Base-by-base conservation (phyloP, 2,888 invertebrate genomes). In the Himalopsyche anomala region DNA sequence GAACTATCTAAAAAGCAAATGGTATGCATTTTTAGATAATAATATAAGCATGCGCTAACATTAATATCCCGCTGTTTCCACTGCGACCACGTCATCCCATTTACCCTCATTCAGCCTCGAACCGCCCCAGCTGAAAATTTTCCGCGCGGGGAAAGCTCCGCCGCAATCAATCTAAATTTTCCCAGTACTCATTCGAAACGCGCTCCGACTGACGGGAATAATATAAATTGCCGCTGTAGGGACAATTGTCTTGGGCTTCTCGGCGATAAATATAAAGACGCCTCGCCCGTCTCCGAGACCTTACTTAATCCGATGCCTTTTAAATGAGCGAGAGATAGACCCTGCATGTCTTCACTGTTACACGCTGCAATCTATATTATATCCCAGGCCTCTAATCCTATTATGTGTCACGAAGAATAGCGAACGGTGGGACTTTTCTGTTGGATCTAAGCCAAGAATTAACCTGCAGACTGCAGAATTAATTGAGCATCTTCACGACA, bases 341-440 rank as follows among this genome's bases (percentile, higher is more conserved):
- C 45, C 82, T 80, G 74, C 79, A 42, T 56, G 85, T 80, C 40
- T 82, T 82, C 79, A 12, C 82, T 85, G 38, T 9, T 51, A 19
- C 56, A 9, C 12, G 28, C 17, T 81, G 28, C 69, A 81, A 74
- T 28, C 62, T 19, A 45, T 83, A 69, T 79, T 36, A 40, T 80
- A 28, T 84, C 28, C 84, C 80, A 80, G 56, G 62, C 55, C 17
- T 51, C 15, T 85, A 85, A 85, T 82, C 83, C 82, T 80, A 85
- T 85, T 85, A 85, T 54, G 80, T 82, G 80, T 80, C 85, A 85
- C 56, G 83, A 54, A 42, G 56, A 19, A 80, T 40, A 36, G 40
- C n/a, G 38, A 80, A 38, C n/a, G 82, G n/a, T 54, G 82, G 82
- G 38, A 51, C 69, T 12, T 45, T n/a, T 82, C 9, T 56, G 62